Evolutionary conservation across 1,140 invertebrate genomes (phyloP).

Genomic region (Zophobas atratus): DNA sequence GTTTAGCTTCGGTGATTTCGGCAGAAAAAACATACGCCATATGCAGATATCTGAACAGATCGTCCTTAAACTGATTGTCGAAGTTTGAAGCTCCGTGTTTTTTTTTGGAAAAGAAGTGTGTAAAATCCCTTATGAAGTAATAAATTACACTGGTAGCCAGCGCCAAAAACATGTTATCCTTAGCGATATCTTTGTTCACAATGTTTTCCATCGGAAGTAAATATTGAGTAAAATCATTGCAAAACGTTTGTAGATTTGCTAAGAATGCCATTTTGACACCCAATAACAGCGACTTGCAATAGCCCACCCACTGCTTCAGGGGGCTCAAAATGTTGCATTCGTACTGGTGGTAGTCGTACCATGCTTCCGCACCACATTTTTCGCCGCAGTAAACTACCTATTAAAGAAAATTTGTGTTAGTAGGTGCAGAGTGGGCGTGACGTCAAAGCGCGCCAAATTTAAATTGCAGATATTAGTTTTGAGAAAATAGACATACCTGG

Average conservation of each 20-base stretch:
- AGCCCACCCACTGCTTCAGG: neutral
- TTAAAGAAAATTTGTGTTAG: slow-evolving; percentile 56
- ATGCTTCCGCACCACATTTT: slow-evolving; percentile 76
- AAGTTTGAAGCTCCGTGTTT: neutral
- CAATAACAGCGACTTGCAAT: slow-evolving; percentile 1
- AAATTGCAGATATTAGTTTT: too few species aligned
- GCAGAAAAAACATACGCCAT: slow-evolving; percentile 1
- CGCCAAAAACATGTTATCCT: neutral
- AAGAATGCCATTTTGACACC: slow-evolving; percentile 11
- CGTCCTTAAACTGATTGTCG: slow-evolving; percentile 60
- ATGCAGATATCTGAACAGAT: slow-evolving; percentile 76
- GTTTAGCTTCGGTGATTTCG: slow-evolving; percentile 1
- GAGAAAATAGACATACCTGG: too few species aligned
- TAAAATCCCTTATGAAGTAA: neutral
- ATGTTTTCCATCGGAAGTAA: neutral
- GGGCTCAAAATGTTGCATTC: slow-evolving; percentile 80
- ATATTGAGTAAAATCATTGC: neutral
- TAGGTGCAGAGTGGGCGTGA: too few species aligned
- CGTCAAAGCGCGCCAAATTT: slow-evolving; percentile 52
- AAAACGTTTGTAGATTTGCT: neutral
- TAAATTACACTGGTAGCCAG: neutral
- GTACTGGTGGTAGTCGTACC: slow-evolving; percentile 79
- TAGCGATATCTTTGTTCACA: neutral
- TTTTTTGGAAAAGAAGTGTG: neutral
- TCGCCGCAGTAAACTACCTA: slow-evolving; percentile 79